Base-by-base conservation (phyloP, 2,113 vertebrate genomes). In the Emberiza fucata region DNA sequence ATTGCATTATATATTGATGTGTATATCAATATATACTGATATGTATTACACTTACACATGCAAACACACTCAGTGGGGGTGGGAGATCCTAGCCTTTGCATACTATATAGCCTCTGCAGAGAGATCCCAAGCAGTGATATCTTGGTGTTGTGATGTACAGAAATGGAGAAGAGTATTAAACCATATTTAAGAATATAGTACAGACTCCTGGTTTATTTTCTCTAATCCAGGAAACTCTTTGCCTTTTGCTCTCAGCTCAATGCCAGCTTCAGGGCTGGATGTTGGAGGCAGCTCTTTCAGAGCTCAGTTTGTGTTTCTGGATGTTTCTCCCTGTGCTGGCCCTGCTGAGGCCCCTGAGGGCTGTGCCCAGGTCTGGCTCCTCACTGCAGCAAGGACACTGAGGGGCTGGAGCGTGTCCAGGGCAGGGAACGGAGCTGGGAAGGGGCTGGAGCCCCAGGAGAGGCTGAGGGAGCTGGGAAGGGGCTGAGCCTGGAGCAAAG, bases 141-240 rank as follows among this genome's bases (percentile, higher is more conserved):
- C 98, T 98, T 98, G 98, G 98, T 98, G 98, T 98, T 98, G 98
- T 98, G 98, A 98, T 98, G 98, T 98, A 98, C 98, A 98, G 98
- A 98, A 98, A 98, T 98, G 98, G 98, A 98, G 98, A 98, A 98
- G 98, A 98, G 98, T 98, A 98, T 98, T 98, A 98, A 98, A 98
- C 98, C 98, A 98, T 98, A 98, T 98, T 98, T 98, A 98, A 98
- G 98, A 98, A 98, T 98, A 98, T 96, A 97, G 88, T 86, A 92
- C 59, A 92, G 98, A 96, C 98, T 98, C 97, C 94, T 98, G 97
- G 91, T 93, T 97, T 90, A 5, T 94, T 94, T 86, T 27, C 78
- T 95, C 61, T 14, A 83, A 75, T 27, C 40, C 80, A 88, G 72
- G 88, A 42, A 78, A 24, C 19, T 8, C 33, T 56, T 60, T 60